Conservation (phyloP, 2,888 invertebrate species). For the Drosophila maculinotata region DNA sequence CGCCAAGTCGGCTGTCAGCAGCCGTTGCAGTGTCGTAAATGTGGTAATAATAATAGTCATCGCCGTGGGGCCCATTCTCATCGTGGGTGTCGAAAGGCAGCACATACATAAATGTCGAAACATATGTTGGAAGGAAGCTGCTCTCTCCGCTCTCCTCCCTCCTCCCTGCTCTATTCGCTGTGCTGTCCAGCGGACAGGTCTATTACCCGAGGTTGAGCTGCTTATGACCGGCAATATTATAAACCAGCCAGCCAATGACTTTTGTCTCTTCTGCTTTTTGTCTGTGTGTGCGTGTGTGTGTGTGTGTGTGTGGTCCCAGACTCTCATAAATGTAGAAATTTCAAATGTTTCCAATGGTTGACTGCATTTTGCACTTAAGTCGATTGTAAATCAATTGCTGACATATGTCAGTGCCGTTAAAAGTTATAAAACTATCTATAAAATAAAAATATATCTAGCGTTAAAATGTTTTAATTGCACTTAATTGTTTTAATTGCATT, state of each 20-base stretch:
- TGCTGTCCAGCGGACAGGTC: conserved; percentile 61
- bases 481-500: too few species aligned
- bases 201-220: conserved; percentile 58
- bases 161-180: conserved; percentile 2
- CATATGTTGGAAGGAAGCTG: conserved; percentile 56
- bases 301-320: conserved; percentile 35
- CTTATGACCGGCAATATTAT: conserved; percentile 28
- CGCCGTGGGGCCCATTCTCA: conserved; percentile 61
- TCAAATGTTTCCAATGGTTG: conserved; percentile 5
- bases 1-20: conserved; percentile 24
- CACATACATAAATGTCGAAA: conserved; percentile 75
- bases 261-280: background rate
- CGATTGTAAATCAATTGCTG: conserved; percentile 6
- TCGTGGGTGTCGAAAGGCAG: conserved; percentile 66
- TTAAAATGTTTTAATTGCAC: background rate
- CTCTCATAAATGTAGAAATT: conserved; percentile 26
- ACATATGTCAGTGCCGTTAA: conserved; percentile 9
- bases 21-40: conserved; percentile 59
- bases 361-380: conserved; percentile 23
- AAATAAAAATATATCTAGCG: too few species aligned
- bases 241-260: conserved; percentile 23
- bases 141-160: background rate
- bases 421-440: background rate
- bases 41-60: conserved; percentile 69
- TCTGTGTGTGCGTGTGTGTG: background rate